Base-by-base conservation (phyloP, 1,140 invertebrate species). In the Stratiolaelaps scimitus region DNA sequence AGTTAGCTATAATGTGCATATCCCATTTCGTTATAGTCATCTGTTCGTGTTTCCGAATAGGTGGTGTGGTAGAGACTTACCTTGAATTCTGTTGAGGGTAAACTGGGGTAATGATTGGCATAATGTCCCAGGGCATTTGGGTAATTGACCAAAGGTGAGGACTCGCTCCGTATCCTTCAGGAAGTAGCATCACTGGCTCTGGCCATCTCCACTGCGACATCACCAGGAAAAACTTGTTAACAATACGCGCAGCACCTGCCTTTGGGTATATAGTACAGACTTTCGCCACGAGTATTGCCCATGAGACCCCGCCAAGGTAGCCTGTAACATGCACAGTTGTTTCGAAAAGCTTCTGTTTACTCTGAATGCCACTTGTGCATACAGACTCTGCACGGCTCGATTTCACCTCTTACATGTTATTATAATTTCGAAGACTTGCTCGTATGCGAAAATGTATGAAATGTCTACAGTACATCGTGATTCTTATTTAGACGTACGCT, bases 1-100 rank as follows among this genome's bases (percentile, higher is more conserved):
- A n/a, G n/a, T n/a, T n/a, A n/a, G n/a, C n/a, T n/a, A n/a, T n/a
- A n/a, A n/a, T n/a, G n/a, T 40, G 34, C 10, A 40, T 40, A 40
- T 40, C 4, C 10, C 4, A 40, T 40, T 10, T 40, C 34, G 4
- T 10, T 10, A 6, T 40, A 40, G 34, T 10, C n/a, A 6, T 40
- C 10, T 40, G 34, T 40, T 10, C 4, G 34, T 40, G 34, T 6
- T 40, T 40, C 34, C 34, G 5, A 40, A 40, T 40, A 10, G 34
- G 5, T 40, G 4, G 34, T 40, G 34, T 40, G 10, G 34, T 10
- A 40, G 10, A 40, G 34, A 10, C 5, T 40, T 60, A 60, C 53
- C 53, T 60, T 60, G 53, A 60, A 60, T 60, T 60, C 53, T 60
- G 53, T 23, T 60, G 53, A 15, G 53, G 53, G 26, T 60, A 60